Percentiles rank a stretch among this genome's conserved stretches.
phyloP scores from a whole-genome alignment of 2,888 invertebrate genomes.

The Heliconius cydno region DNA sequence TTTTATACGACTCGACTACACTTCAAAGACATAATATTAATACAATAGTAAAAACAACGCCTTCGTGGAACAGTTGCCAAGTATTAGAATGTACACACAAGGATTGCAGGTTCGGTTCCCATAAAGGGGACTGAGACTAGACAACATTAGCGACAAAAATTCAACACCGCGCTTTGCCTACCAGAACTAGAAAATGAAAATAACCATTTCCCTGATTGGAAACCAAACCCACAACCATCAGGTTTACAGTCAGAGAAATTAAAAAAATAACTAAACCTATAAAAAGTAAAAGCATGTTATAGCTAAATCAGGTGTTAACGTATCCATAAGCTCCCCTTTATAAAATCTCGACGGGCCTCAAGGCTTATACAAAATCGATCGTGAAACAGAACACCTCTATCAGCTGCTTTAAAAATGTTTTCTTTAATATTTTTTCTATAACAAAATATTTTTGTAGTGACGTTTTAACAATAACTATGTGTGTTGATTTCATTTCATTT shows the following conservation, averaged over 20 bases:
- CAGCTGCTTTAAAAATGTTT: constrained; percentile 26
- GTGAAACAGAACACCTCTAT: constrained; percentile 29
- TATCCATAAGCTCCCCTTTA: constrained; percentile 30
- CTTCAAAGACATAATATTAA: too few species aligned
- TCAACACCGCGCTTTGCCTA: not conserved
- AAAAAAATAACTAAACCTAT: not conserved
- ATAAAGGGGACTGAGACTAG: too few species aligned
- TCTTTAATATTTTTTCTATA: not conserved
- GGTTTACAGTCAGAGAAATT: not conserved
- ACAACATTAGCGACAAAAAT: too few species aligned
- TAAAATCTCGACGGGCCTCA: constrained; percentile 26
- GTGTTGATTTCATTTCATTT: not conserved
- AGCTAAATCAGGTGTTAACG: constrained; percentile 22
- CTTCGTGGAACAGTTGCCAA: not conserved
- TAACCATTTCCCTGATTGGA: not conserved
- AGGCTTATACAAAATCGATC: constrained; percentile 35
- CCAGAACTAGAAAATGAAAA: not conserved
- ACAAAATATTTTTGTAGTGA: not conserved
- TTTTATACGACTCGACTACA: too few species aligned
- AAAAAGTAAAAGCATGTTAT: constrained; percentile 3
- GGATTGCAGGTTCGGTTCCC: not conserved
- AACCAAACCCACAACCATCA: not conserved
- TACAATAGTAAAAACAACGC: not conserved
- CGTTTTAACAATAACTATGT: not conserved
- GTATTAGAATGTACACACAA: not conserved